Percentiles rank a stretch among this genome's conserved stretches.
Evolutionary conservation across 1,140 invertebrate species (phyloP).

Genomic region (Tachypleus tridentatus): DNA sequence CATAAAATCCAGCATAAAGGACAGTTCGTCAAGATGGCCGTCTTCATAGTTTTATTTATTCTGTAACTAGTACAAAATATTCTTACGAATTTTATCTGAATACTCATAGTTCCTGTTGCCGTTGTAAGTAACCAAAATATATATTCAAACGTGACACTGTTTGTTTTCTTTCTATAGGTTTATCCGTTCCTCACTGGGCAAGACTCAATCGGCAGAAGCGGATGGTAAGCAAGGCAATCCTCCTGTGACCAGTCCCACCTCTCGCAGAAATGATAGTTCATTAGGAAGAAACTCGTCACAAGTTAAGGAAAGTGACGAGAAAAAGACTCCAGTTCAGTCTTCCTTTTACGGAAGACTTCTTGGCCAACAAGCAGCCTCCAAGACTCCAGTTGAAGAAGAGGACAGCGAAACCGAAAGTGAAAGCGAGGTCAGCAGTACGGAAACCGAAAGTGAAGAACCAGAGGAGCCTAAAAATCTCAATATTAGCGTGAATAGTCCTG

Average conservation of each 20-base stretch:
- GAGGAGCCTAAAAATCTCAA: conserved; percentile 42
- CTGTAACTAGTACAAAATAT: too few species aligned
- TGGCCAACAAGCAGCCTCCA: background rate
- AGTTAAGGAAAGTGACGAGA: background rate
- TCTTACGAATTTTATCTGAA: too few species aligned
- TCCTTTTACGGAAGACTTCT: background rate
- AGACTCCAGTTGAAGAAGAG: background rate
- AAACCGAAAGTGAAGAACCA: conserved; percentile 3
- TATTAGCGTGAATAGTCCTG: background rate
- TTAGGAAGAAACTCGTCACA: background rate
- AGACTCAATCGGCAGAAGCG: conserved; percentile 19
- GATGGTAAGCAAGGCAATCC: background rate
- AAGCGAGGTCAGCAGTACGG: conserved; percentile 1
- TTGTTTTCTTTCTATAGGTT: conserved; percentile 10
- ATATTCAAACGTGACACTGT: background rate
- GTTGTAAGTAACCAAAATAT: too few species aligned
- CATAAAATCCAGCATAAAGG: too few species aligned
- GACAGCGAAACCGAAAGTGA: background rate
- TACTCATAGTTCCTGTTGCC: too few species aligned
- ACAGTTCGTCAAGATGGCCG: too few species aligned
- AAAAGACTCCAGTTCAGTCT: background rate
- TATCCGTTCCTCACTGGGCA: conserved; percentile 15
- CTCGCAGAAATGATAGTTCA: too few species aligned
- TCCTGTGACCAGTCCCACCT: background rate
- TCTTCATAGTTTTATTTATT: too few species aligned